Base-by-base conservation (phyloP, 2,888 invertebrate species). In the Eucriotettix oculatus region DNA sequence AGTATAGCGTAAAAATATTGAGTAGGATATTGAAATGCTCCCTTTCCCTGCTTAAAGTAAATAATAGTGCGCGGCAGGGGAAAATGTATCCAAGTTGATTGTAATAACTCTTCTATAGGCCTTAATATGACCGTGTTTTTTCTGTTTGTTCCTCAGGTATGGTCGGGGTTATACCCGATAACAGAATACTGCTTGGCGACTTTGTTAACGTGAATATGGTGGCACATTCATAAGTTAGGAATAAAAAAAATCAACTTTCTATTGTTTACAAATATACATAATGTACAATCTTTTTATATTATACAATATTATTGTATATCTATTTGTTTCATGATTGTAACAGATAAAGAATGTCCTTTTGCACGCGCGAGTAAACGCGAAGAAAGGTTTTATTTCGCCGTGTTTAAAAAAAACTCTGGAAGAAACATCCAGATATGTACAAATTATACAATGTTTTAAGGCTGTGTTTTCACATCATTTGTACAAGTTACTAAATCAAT, bases 121-220 rank as follows among this genome's bases (percentile, higher is more conserved):
- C 48, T 48, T 48, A 48, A 48, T 48, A 64, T 64, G 40, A 63
- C 60, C 58, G 58, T 59, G 42, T 60, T 60, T 58, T 57, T 57
- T 61, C 52, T 63, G 64, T 61, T 67, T 66, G 77, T 77, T 78
- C 73, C 77, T 76, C 77, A 79, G 79, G 79, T 79, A 74, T 82
- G 75, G 79, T 82, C 78, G 80, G 81, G 76, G 78, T 82, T 69
- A 74, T 81, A 74, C 77, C 80, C 75, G 81, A 82, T 75, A 79
- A 78, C 75, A 78, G 79, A 71, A 78, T 81, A 76, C 78, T 82
- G 72, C 79, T 81, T 72, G 78, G 79, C 71, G 81, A 82, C 77
- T 82, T 78, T 74, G 74, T 81, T 74, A 76, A 72, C 73, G 72
- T 74, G 71, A 64, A 63, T 62, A 61, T 64, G 62, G 74, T 80